Percentiles rank a stretch among this genome's conserved stretches.
phyloP scores from a whole-genome alignment of 23 tunicate species.

The Ascidia mentula region DNA sequence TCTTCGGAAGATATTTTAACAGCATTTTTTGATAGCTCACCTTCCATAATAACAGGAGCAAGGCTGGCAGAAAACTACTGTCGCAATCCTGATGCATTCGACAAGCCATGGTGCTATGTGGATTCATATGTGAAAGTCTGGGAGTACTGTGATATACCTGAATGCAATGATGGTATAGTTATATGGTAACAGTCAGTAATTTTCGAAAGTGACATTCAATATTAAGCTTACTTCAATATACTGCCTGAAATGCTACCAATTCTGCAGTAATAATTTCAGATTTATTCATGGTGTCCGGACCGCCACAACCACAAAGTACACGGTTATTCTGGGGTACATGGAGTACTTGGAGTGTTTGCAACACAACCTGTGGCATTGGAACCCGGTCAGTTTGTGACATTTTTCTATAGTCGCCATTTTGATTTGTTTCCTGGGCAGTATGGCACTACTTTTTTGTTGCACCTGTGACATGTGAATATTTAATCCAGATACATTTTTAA shows the following conservation, averaged over 20 bases:
- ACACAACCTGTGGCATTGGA: not conserved
- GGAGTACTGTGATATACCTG: slow-evolving; percentile 2
- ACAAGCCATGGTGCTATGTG: slow-evolving; percentile 42
- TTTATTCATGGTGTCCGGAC: not conserved
- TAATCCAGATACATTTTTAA: not conserved
- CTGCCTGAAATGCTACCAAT: not conserved
- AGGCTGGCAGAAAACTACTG: slow-evolving; percentile 36
- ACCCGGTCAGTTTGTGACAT: not conserved
- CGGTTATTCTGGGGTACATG: not conserved
- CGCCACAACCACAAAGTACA: not conserved
- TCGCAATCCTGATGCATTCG: slow-evolving; percentile 38
- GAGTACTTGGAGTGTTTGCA: not conserved
- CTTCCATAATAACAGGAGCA: slow-evolving; percentile 15
- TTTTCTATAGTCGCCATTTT: not conserved
- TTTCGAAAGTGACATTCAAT: not conserved
- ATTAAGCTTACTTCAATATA: too few species aligned
- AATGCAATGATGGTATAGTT: not conserved
- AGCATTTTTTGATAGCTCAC: slow-evolving; percentile 9
- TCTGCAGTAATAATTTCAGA: not conserved
- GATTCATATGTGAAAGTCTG: not conserved
- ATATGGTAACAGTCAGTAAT: too few species aligned
- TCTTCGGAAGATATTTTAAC: not conserved
- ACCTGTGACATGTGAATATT: not conserved
- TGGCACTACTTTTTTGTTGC: not conserved
- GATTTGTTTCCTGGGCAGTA: not conserved